Base-by-base conservation (phyloP, 2,888 invertebrate species). In the Epicampocera succincta region DNA sequence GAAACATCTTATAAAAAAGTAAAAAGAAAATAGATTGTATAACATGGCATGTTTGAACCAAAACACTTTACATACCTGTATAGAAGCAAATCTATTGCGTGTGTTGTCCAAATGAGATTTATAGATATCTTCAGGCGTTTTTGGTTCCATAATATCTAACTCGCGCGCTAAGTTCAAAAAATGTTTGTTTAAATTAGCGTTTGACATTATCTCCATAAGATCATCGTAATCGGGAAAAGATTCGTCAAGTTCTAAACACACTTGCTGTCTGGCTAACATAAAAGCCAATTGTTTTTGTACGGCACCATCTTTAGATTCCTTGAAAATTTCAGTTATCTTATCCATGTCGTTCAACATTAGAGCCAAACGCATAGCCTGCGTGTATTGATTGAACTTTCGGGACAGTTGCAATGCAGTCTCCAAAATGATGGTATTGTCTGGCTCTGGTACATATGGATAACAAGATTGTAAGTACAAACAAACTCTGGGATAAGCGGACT, bases 121-220 rank as follows among this genome's bases (percentile, higher is more conserved):
- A 92, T 99, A 99, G 12, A 99, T 98, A 89, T 99, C 99, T 90
- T 99, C 99, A 0, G 99, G 99, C 0, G 97, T 96, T 92, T 99
- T 99, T 0, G 99, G 98, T 90, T 99, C 99, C 96, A 99, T 96
- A 85, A 99, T 98, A 90, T 99, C 99, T 86, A 99, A 93, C 94
- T 99, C 99, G 91, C 99, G 94, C 3, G 95, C 99, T 84, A 99
- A 92, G 86, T 96, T 96, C 40, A 97, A 92, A 91, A 99, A 99
- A 89, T 98, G 96, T 85, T 96, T 95, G 90, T 97, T 99, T 83
- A 99, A 93, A 87, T 98, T 96, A 1, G 96, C 94, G 92, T 99
- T 99, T 2, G 97, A 96, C 92, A 99, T 95, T 84, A 99, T 98
- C 86, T 97, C 97, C 84, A 94, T 93, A 13, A 98, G 91, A 86